Evolutionary conservation across 2,797 vertebrate genomes (phyloP), one percentile per base, ranked within the genome.

Genomic region (Leuciscus waleckii): DNA sequence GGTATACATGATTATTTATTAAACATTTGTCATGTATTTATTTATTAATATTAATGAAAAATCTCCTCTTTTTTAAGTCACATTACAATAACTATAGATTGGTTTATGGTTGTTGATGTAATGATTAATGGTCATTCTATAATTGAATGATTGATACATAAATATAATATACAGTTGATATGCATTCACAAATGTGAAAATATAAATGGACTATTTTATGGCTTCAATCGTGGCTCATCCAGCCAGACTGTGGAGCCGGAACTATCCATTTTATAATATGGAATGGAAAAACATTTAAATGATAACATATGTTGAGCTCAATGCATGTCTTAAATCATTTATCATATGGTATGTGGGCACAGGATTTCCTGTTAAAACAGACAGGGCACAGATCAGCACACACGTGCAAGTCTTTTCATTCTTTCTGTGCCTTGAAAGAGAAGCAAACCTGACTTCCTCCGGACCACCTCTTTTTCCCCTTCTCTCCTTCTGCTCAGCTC

Each of bases 381-480:
- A 13, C 49, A 19, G 39, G 37, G 35, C 37, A 58, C 75, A 63
- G 14, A 61, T 71, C 65, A 49, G 21, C 32, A 29, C 43, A 81
- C 32, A 70, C 35, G 5, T 41, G 23, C 41, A 61, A 69, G 26
- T 69, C 37, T 41, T 84, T 74, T 49, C n/a, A 68, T 76, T 76
- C 5, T 37, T 56, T 9, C 7, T 84, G 61, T 29, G 43, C 10
- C 16, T 14, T 56, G 4, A 77, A 77, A 68, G 17, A 56, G 35
- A 84, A 68, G 49, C 23, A 41, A 68, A 43, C n/a, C 58, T 83
- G 16, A 73, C 69, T 69, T 71, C 37, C 51, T 86, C 81, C 68
- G 43, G 82, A 84, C 49, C 82, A 76, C 74, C 86, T 76, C 68
- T 71, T 73, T 85, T 82, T 51, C 43, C 56, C 29, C 23, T 39